Base-by-base conservation (phyloP, 1,140 invertebrate species). In the Whitmania pigra region DNA sequence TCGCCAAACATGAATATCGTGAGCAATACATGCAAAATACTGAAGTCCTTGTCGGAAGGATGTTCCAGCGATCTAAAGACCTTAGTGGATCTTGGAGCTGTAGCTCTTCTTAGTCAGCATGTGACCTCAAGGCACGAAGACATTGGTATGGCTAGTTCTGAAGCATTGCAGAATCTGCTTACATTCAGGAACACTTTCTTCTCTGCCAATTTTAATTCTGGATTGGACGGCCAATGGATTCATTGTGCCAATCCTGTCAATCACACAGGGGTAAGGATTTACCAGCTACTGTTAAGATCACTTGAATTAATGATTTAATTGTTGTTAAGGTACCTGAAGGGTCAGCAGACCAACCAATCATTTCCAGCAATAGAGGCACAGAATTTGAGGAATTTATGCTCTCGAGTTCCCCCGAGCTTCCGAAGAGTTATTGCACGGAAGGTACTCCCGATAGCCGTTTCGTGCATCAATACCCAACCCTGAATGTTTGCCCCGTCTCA, bases 101-200 rank as follows among this genome's bases (percentile, higher is more conserved):
- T 96, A 0, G 88, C 89, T 0, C 95, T 96, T 92, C 80, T 97
- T 18, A 86, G 90, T 22, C 94, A 91, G 78, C 83, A 97, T 0
- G 91, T 94, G 53, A 90, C 96, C 80, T 97, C 93, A 0, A 93
- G 94, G 78, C 94, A 97, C 81, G 92, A 93, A 82, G 94, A 95
- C 90, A 97, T 97, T 74, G 91, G 93, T 0, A 93, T 94, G 87
- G 94, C 93, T 27, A 93, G 93, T 22, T 90, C 90, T 75, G 93
- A 92, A 9, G 92, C 94, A 2, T 81, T 97, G 53, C 94, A 95
- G 82, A 96, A 97, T 84, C 83, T 97, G 15, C 80, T 96, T 0
- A 88, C 89, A 77, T 90, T 90, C 57, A 25, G 22, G 22, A 63
- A 63, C 20, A n/a, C 54, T n/a, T 57, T 9, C 25, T 3, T 1